Conservation (phyloP, 2,113 vertebrate species). For the Corvus moneduloides region DNA sequence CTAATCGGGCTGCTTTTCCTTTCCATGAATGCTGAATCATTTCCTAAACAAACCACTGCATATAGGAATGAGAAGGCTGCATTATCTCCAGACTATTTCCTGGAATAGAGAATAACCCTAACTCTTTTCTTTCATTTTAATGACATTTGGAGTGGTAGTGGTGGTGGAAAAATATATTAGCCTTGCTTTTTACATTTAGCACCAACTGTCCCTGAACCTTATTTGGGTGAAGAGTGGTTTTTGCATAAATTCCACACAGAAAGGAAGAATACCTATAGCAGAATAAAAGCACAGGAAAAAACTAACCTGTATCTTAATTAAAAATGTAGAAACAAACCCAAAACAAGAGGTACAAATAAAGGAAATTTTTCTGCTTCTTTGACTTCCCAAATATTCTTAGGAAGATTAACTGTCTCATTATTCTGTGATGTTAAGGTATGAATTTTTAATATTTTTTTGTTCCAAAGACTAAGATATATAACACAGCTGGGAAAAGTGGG, state of each 20-base stretch:
- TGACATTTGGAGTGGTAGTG: neutral
- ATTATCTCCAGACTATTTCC: neutral
- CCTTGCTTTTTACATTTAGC: neutral
- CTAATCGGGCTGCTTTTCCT: neutral
- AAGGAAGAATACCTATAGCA: neutral
- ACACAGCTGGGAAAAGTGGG: neutral
- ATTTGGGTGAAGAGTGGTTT: neutral
- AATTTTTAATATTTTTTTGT: neutral
- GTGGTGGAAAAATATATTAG: neutral
- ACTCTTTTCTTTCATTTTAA: neutral
- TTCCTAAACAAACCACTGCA: neutral
- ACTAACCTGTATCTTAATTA: neutral
- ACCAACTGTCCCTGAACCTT: neutral
- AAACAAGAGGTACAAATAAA: neutral
- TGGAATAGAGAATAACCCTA: neutral
- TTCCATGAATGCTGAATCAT: neutral
- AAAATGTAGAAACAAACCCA: neutral
- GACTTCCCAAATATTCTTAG: neutral
- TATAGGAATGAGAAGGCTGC: neutral
- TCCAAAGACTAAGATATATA: neutral
- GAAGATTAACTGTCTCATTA: neutral
- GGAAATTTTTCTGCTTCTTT: neutral
- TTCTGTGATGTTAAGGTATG: neutral
- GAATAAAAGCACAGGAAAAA: neutral
- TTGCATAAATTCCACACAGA: neutral